Evolutionary conservation across 2,888 invertebrate species (phyloP), one percentile per base, ranked within the genome.

Genomic region (Oxycera nigricornis): DNA sequence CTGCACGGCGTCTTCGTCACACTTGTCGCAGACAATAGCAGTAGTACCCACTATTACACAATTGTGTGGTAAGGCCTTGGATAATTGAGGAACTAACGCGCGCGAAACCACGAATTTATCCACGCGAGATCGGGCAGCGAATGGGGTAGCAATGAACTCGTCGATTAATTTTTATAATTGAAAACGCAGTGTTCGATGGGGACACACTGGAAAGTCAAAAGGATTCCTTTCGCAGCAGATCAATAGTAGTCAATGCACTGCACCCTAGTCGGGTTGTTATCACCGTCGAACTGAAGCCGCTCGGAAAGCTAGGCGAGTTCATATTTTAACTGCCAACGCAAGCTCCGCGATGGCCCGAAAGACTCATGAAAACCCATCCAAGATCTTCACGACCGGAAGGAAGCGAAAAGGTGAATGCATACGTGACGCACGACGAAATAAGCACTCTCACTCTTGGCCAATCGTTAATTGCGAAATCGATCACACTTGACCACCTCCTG

Each of bases 381-480:
- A 2, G 17, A 6, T 24, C 22, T 55, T 11, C n/a, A 24, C 17
- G 4, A 22, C 22, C 17, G 52, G 17, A 4, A 2, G 11, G 26
- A 7, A 26, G 9, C 9, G 14, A 57, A 26, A 28, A 57, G n/a
- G 24, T 14, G 24, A 11, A 26, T 57, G 46, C 28, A 57, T 31
- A n/a, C 35, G 22, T 31, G 30, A 31, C 35, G 35, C 30, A 30
- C 35, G 22, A 20, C 17, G 11, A 39, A 9, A 22, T 41, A 39
- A 59, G 2, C 65, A 72, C 72, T 72, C 72, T 72, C 72, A 72
- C 72, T 72, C 59, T 72, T 59, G 39, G 72, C 72, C 24, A 72
- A 59, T 28, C 28, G 59, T 41, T 57, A 59, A 72, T 72, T 72
- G 28, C 59, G 20, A 59, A 72, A 72, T 24, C 28, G 22, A 57